Evolutionary conservation across 1,140 invertebrate species (phyloP).

Genomic region (Penaeus japonicus): DNA sequence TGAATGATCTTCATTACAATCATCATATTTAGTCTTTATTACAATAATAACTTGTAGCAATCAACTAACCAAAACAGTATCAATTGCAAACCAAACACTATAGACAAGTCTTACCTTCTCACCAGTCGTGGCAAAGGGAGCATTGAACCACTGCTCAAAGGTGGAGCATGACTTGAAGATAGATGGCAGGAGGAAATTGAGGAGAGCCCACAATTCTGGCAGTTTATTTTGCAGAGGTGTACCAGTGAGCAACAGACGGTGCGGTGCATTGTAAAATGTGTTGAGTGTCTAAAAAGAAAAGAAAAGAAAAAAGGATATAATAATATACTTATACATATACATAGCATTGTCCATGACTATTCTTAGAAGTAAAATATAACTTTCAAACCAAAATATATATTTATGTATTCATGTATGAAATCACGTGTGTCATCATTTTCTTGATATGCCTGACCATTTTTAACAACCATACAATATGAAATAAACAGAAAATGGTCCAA

Average conservation of each 20-base stretch:
- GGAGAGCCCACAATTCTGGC: slow-evolving; percentile 97
- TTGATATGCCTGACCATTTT: not conserved
- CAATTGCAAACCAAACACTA: too few relatives aligned
- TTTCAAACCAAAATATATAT: not conserved
- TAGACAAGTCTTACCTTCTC: slow-evolving; percentile 74
- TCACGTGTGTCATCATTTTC: not conserved
- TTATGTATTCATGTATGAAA: not conserved
- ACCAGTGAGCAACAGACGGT: slow-evolving; percentile 93
- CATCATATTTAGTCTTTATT: not conserved
- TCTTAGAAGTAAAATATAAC: too few relatives aligned
- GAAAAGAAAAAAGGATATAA: not conserved
- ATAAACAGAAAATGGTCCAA: too few relatives aligned
- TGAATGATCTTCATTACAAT: not conserved
- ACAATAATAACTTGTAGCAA: not conserved
- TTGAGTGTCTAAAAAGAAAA: slow-evolving; percentile 71
- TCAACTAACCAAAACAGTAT: too few relatives aligned
- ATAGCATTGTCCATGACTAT: too few relatives aligned
- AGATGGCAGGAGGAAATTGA: slow-evolving; percentile 96
- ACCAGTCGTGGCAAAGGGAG: slow-evolving; percentile 97
- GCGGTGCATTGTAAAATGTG: slow-evolving; percentile 94
- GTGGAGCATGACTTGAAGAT: slow-evolving; percentile 98
- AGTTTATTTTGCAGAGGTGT: slow-evolving; percentile 98
- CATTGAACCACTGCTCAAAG: slow-evolving; percentile 99
- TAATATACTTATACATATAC: too few relatives aligned
- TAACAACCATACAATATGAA: too few relatives aligned